A percentile compares a stretch with the other conserved stretches of the same genome.
Conservation (phyloP, 2,113 vertebrate genomes). For the Pachyramphus minor region DNA sequence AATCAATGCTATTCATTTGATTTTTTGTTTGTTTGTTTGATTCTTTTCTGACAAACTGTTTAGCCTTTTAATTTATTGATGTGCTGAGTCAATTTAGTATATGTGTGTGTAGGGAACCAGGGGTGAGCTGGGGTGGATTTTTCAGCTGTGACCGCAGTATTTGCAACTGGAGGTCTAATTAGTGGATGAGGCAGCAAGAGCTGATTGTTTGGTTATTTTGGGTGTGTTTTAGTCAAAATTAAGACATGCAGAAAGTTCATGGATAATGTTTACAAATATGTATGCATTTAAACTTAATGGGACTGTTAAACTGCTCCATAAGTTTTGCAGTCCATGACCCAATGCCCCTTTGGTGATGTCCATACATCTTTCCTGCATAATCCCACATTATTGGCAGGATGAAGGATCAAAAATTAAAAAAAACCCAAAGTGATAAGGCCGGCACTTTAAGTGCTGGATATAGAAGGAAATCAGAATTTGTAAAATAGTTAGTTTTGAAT, state of each 20-base stretch:
- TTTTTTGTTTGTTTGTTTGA: not conserved
- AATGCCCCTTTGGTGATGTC: not conserved
- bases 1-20: not conserved
- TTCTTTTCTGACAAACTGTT: conserved; percentile 1
- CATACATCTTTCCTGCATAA: not conserved
- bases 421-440: not conserved
- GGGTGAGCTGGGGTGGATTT: not conserved
- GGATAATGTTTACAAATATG: not conserved
- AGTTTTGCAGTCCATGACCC: not conserved
- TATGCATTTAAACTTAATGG: not conserved
- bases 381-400: not conserved
- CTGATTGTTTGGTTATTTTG: not conserved
- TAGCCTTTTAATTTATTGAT: not conserved
- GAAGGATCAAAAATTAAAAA: not conserved
- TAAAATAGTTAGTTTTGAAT: not conserved
- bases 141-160: not conserved
- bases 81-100: not conserved
- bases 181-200: not conserved
- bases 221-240: not conserved
- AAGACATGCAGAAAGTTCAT: not conserved
- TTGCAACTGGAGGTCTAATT: not conserved
- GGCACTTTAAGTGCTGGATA: not conserved
- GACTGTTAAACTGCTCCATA: not conserved
- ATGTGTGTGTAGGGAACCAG: not conserved
- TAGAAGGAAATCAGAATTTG: not conserved